Percentiles rank a stretch among this genome's conserved stretches.
Evolutionary conservation across 2,797 vertebrate species (phyloP).

Genomic region (Myotis vivesi): DNA sequence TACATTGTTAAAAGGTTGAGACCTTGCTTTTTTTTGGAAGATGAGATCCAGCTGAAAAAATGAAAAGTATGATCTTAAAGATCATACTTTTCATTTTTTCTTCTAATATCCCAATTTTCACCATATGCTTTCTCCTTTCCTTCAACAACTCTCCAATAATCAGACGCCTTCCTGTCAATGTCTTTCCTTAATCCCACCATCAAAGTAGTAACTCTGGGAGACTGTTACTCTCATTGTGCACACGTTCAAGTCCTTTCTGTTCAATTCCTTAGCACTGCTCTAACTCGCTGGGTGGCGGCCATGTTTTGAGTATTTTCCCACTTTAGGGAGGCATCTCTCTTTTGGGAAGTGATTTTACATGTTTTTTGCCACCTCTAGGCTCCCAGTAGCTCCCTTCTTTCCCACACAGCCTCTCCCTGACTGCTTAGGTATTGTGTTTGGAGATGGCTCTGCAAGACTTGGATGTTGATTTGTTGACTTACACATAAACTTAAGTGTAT

Average conservation of each 20-base stretch:
- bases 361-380: background rate
- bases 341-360: background rate
- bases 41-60: background rate
- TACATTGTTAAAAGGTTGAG: background rate
- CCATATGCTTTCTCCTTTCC: background rate
- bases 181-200: background rate
- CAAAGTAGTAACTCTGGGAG: background rate
- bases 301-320: background rate
- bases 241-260: background rate
- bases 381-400: background rate
- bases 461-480: background rate
- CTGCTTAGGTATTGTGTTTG: background rate
- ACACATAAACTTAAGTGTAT: background rate
- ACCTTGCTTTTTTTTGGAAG: background rate
- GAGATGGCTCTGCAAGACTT: background rate
- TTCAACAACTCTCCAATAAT: background rate
- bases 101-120: background rate
- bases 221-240: background rate
- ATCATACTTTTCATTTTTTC: background rate
- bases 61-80: background rate
- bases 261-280: background rate
- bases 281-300: background rate
- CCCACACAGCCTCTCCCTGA: background rate
- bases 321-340: background rate
- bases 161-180: background rate